Evolutionary conservation across 2,797 vertebrate genomes (phyloP).

Genomic region (Otus scops): DNA sequence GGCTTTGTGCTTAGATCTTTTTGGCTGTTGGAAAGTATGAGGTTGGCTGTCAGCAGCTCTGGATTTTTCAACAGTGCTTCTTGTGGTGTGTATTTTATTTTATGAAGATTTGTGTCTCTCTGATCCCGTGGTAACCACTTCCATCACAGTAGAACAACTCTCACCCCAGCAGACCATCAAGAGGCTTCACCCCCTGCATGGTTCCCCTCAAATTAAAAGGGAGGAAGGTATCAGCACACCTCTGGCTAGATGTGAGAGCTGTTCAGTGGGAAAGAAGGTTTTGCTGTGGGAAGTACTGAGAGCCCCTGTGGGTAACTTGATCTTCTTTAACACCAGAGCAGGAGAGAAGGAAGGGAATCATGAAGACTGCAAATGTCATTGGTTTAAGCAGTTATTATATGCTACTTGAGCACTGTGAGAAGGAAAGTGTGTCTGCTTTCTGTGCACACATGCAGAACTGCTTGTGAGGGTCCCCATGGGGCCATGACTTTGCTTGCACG

Average conservation of each 20-base stretch:
- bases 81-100: neutral
- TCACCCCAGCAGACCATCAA: neutral
- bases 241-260: neutral
- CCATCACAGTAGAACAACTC: neutral
- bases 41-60: neutral
- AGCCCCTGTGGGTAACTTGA: neutral
- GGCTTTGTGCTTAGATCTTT: neutral
- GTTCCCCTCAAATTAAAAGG: neutral
- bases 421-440: neutral
- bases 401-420: slow-evolving; percentile 30
- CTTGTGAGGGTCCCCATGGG: neutral
- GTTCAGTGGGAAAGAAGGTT: neutral
- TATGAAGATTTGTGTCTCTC: neutral
- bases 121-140: neutral
- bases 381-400: neutral
- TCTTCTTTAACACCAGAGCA: neutral
- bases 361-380: neutral
- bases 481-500: neutral
- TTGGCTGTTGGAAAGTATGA: neutral
- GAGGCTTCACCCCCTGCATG: neutral
- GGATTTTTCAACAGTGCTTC: neutral
- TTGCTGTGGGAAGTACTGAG: neutral
- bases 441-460: neutral
- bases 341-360: neutral
- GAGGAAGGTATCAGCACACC: neutral